Conservation (phyloP, 2,888 invertebrate genomes). For the Aspidiotus rigidus region DNA sequence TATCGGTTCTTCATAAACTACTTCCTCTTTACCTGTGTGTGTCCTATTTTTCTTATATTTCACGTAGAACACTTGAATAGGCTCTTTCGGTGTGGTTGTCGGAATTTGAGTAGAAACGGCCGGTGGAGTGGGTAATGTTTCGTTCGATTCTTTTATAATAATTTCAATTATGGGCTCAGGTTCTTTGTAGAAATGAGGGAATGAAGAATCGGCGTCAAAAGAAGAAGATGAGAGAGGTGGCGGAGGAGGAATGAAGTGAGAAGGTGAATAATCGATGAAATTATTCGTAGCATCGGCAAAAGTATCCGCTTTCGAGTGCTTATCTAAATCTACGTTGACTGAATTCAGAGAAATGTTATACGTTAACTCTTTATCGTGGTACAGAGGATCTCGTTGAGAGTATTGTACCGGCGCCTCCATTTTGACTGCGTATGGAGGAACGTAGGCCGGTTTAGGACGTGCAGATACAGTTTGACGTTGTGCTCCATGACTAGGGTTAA, state of each 20-base stretch:
- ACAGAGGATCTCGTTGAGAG: slow-evolving; percentile 68
- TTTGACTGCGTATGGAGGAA: slow-evolving; percentile 66
- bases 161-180: slow-evolving; percentile 87
- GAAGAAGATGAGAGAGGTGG: slow-evolving; percentile 26
- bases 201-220: slow-evolving; percentile 38
- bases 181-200: slow-evolving; percentile 57
- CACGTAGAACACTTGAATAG: slow-evolving; percentile 82
- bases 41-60: slow-evolving; percentile 78
- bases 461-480: neutral
- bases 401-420: slow-evolving; percentile 73
- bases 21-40: slow-evolving; percentile 48
- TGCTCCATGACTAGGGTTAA: slow-evolving; percentile 20
- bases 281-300: slow-evolving; percentile 25
- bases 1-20: slow-evolving; percentile 70
- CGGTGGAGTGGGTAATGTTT: slow-evolving; percentile 60
- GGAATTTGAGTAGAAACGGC: slow-evolving; percentile 42
- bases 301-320: slow-evolving; percentile 19
- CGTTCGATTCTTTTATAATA: slow-evolving; percentile 82
- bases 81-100: slow-evolving; percentile 60
- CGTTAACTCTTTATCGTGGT: slow-evolving; percentile 50
- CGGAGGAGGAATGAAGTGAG: slow-evolving; percentile 47
- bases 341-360: slow-evolving; percentile 18
- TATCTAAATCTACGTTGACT: slow-evolving; percentile 5
- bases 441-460: slow-evolving; percentile 23
- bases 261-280: slow-evolving; percentile 41